These are phyloP conservation scores for Mareca strepera DNA, from an alignment of 2,797 vertebrate genomes.

Conservation along the genomic window DNA sequence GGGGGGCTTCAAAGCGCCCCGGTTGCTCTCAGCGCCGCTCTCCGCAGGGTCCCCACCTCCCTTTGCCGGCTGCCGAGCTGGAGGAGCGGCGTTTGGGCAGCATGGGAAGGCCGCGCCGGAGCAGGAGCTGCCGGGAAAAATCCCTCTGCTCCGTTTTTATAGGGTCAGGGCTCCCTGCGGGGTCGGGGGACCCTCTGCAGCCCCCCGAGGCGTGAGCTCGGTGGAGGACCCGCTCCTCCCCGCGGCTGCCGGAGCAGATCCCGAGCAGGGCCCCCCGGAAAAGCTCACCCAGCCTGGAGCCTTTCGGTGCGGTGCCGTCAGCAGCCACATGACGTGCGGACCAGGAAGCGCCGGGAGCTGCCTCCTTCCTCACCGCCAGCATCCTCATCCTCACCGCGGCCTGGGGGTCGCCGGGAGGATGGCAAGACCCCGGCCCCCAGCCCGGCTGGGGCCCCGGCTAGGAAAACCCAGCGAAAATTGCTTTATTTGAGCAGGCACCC, in stretches of 20 bases:
- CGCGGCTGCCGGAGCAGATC: background rate
- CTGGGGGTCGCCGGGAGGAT: background rate
- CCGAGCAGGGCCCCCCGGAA: background rate
- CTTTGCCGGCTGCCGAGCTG: background rate
- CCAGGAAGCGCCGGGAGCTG: background rate
- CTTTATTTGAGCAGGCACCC: background rate
- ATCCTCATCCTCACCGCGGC: background rate
- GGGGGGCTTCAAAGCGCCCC: background rate
- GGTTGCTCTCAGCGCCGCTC: background rate
- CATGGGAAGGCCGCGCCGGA: background rate
- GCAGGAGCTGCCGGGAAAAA: background rate
- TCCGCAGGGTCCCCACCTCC: fast-evolving
- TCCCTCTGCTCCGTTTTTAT: fast-evolving
- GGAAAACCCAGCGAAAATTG: background rate
- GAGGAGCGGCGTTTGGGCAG: fast-evolving
- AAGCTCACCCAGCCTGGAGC: background rate
- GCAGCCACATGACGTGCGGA: background rate
- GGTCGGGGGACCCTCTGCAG: background rate
- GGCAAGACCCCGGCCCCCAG: background rate
- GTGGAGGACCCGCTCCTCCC: background rate
- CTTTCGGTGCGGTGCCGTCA: background rate
- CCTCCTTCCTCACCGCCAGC: background rate
- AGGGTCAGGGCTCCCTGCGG: background rate
- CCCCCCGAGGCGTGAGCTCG: fast-evolving
- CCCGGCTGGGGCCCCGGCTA: background rate